phyloP scores from a whole-genome alignment of 2,888 invertebrate genomes.

The Clivina fossor region DNA sequence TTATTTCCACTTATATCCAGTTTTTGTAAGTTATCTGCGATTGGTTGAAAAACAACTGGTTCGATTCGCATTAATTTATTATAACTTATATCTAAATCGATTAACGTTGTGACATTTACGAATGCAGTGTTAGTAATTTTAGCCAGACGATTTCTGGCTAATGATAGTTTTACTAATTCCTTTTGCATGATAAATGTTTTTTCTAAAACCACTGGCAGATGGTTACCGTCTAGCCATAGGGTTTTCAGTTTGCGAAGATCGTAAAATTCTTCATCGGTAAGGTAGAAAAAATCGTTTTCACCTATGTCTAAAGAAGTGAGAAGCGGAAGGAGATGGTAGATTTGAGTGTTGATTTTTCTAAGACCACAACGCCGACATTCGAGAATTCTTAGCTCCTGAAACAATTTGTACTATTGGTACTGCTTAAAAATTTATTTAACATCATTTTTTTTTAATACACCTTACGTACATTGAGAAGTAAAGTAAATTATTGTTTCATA shows the following conservation, averaged over 20 bases:
- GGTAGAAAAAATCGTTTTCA: slow-evolving; percentile 74
- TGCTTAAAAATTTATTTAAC: not conserved
- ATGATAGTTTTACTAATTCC: slow-evolving; percentile 58
- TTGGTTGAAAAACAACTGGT: slow-evolving; percentile 61
- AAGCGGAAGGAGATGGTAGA: slow-evolving; percentile 74
- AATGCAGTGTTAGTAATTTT: slow-evolving; percentile 75
- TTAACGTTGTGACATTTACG: slow-evolving; percentile 68
- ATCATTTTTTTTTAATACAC: not conserved
- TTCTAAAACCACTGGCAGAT: slow-evolving; percentile 73
- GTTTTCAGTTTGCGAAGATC: slow-evolving; percentile 66
- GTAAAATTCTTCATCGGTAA: slow-evolving; percentile 71
- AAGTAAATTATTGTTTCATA: too few relatives aligned
- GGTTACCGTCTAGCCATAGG: slow-evolving; percentile 73
- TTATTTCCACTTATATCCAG: slow-evolving; percentile 73
- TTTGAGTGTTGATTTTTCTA: slow-evolving; percentile 73
- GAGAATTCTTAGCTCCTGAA: slow-evolving; percentile 69
- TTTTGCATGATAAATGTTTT: slow-evolving; percentile 65
- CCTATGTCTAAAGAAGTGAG: slow-evolving; percentile 75
- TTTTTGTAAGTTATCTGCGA: slow-evolving; percentile 63
- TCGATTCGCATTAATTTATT: slow-evolving; percentile 74
- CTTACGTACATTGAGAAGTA: slow-evolving; percentile 7
- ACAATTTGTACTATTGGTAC: slow-evolving; percentile 40
- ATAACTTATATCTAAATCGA: slow-evolving; percentile 72
- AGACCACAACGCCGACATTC: slow-evolving; percentile 73
- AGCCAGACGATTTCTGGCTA: slow-evolving; percentile 73